Evolutionary conservation across 2,113 vertebrate genomes (phyloP).

Genomic region (Hippocampus barbouri): DNA sequence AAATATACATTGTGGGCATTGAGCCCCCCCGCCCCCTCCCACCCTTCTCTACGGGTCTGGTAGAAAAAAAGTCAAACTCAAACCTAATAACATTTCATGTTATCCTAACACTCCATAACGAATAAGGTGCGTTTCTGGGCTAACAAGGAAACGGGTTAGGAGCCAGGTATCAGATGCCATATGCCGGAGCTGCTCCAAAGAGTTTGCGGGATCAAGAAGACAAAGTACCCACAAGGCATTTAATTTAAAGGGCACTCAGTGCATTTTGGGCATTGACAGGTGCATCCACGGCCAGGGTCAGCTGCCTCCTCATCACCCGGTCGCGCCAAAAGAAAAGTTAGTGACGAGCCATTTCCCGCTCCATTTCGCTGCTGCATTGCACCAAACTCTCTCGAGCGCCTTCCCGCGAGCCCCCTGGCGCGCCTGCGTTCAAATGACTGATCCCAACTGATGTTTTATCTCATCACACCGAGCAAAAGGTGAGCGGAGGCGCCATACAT

Average conservation of each 20-base stretch:
- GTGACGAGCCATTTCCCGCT: slow-evolving; percentile 35
- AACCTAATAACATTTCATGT: not conserved
- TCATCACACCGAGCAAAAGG: slow-evolving; percentile 53
- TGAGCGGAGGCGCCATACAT: slow-evolving; percentile 57
- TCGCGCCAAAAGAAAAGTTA: slow-evolving; percentile 36
- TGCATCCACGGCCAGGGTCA: slow-evolving; percentile 10
- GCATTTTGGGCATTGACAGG: not conserved
- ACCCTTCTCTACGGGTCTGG: too few species aligned
- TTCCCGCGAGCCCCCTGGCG: slow-evolving; percentile 6
- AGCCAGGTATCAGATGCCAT: not conserved
- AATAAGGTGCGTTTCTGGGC: not conserved
- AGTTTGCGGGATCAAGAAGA: not conserved
- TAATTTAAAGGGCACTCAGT: not conserved
- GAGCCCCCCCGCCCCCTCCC: too few species aligned
- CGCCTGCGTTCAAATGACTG: slow-evolving; percentile 33
- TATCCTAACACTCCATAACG: not conserved
- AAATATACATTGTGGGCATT: too few species aligned
- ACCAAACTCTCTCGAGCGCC: slow-evolving; percentile 49
- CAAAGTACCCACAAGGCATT: not conserved
- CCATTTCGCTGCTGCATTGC: slow-evolving; percentile 62
- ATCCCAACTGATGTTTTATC: slow-evolving; percentile 53
- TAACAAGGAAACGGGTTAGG: too few species aligned
- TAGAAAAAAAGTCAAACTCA: too few species aligned
- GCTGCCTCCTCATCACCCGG: slow-evolving; percentile 29
- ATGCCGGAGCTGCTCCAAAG: not conserved